These are phyloP conservation scores for Platichthys stellatus DNA, from an alignment of 2,113 vertebrate species.

Conservation along the genomic window DNA sequence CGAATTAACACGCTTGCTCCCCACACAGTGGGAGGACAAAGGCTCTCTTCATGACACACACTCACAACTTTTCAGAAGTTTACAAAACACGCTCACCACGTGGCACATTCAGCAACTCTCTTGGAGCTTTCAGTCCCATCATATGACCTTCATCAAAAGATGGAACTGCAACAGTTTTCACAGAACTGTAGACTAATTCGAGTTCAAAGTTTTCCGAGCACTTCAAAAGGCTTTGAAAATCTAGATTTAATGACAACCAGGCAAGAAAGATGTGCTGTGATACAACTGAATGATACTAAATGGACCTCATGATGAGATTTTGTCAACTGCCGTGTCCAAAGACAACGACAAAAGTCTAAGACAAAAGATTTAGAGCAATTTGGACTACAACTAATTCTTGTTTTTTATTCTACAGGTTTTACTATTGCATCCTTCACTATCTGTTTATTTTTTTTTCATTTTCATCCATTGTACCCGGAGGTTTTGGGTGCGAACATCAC, in stretches of 20 bases:
- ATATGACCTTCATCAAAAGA: conserved; percentile 1
- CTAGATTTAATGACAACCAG: neutral
- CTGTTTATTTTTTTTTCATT: too few species aligned
- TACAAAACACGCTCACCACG: neutral
- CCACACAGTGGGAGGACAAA: conserved; percentile 14
- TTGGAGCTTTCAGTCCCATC: neutral
- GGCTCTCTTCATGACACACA: neutral
- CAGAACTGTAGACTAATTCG: neutral
- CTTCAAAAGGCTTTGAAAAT: neutral
- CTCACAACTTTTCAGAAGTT: conserved; percentile 2
- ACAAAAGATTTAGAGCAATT: too few species aligned
- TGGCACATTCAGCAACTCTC: neutral
- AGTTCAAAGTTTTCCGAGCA: neutral
- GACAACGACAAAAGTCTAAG: neutral
- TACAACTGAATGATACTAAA: neutral
- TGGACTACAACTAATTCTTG: too few species aligned
- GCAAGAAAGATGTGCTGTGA: neutral
- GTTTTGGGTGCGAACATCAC: too few species aligned
- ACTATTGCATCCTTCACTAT: neutral
- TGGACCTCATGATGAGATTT: neutral
- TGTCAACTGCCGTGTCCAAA: neutral
- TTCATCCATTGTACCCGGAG: too few species aligned
- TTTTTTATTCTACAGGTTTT: neutral
- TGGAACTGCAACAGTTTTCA: neutral
- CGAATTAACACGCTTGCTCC: conserved; percentile 36